Percentiles rank a stretch among this genome's conserved stretches.
Conservation (phyloP, 2,888 invertebrate species). For the Rugalucina vietnamica region DNA sequence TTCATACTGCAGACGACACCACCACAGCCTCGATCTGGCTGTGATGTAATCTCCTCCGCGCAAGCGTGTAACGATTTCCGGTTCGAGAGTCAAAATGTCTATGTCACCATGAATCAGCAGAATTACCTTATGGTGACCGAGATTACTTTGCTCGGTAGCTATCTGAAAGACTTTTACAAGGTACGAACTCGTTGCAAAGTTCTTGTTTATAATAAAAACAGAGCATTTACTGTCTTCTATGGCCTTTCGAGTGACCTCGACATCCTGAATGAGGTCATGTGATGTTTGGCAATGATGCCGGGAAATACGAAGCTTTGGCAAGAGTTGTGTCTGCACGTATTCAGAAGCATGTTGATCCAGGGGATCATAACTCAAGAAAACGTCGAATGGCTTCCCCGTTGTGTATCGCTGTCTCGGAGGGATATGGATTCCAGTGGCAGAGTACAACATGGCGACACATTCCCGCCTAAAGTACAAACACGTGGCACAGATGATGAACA, state of each 20-base stretch:
- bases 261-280: conserved; percentile 49
- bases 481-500: conserved; percentile 39
- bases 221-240: conserved; percentile 64
- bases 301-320: conserved; percentile 54
- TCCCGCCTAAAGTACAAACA: conserved; percentile 62
- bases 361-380: conserved; percentile 60
- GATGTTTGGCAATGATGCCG: conserved; percentile 43
- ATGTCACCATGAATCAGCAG: conserved; percentile 63
- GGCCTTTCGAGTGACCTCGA: conserved; percentile 47
- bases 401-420: conserved; percentile 40
- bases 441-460: conserved; percentile 55
- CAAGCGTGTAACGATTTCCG: conserved; percentile 58
- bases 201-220: conserved; percentile 60
- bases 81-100: conserved; percentile 59
- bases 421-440: conserved; percentile 49
- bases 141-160: conserved; percentile 36
- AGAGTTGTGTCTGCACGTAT: conserved; percentile 51
- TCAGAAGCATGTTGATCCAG: conserved; percentile 56
- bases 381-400: conserved; percentile 56
- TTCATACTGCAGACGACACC: conserved; percentile 66
- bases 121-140: conserved; percentile 52
- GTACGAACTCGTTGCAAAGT: conserved; percentile 57
- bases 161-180: conserved; percentile 49
- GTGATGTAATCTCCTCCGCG: conserved; percentile 67
- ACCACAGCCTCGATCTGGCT: conserved; percentile 62